Conservation (phyloP, 2,888 invertebrate species). For the Platerodrilus igneus region DNA sequence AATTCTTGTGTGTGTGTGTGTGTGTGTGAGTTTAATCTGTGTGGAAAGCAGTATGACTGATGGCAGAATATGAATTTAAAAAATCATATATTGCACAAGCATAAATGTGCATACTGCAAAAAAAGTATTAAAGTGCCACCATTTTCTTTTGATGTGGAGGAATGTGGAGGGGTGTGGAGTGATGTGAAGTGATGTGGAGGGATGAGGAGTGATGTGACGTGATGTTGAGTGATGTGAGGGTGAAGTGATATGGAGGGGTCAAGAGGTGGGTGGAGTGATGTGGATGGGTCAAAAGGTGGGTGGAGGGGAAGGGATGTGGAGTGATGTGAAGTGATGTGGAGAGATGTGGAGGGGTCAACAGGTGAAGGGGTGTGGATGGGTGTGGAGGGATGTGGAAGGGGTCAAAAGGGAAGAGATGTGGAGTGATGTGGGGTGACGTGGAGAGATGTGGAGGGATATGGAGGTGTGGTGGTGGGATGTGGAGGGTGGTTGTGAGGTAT, state of each 20-base stretch:
- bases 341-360: neutral
- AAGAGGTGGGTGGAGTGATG: neutral
- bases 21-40: no score
- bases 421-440: neutral
- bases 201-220: no score
- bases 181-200: no score
- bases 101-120: no score
- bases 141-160: no score
- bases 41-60: no score
- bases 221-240: no score
- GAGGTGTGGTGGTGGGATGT: neutral
- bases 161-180: no score
- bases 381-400: neutral
- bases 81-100: no score
- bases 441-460: neutral
- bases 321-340: neutral
- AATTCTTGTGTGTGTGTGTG: no score
- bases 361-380: neutral
- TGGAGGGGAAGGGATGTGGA: neutral
- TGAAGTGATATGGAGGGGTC: neutral
- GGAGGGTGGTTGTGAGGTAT: neutral
- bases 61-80: no score
- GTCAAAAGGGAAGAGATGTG: neutral
- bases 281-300: neutral
- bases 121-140: no score